These are phyloP conservation scores for Pristiophorus japonicus DNA, from an alignment of 2,113 vertebrate species.

Conservation along the genomic window DNA sequence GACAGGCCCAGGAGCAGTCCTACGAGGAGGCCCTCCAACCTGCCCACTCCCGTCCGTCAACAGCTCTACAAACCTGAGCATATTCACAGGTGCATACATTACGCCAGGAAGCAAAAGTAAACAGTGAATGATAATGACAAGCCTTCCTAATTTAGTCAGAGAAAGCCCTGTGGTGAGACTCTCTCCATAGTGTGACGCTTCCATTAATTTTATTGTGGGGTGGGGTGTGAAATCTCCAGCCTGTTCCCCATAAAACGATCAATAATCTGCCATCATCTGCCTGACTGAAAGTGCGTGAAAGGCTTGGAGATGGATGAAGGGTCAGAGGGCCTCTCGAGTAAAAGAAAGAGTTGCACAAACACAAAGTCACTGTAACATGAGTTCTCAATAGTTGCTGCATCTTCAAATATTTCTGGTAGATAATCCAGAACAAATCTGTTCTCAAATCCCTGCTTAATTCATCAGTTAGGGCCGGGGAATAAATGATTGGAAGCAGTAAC, in stretches of 20 bases:
- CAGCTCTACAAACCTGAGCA: too few species aligned
- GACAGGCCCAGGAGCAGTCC: too few species aligned
- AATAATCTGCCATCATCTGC: background rate
- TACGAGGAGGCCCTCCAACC: too few species aligned
- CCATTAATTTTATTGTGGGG: background rate
- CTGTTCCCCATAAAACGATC: background rate
- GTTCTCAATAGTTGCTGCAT: background rate
- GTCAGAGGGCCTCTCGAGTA: background rate
- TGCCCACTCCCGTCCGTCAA: too few species aligned
- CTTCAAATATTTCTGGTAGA: too few species aligned
- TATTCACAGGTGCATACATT: too few species aligned
- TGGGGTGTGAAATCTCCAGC: background rate
- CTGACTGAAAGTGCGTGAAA: background rate
- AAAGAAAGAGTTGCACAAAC: background rate
- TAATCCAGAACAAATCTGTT: too few species aligned
- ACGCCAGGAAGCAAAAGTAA: background rate
- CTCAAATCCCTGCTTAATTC: background rate
- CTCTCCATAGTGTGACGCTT: background rate
- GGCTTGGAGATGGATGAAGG: background rate
- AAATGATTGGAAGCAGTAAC: background rate
- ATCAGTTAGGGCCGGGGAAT: background rate
- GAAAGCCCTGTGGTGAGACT: background rate
- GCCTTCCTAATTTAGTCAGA: background rate
- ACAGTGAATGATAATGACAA: background rate
- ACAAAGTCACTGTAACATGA: background rate